Evolutionary conservation across 2,113 vertebrate species (phyloP).

Genomic region (Neomonachus schauinslandi): DNA sequence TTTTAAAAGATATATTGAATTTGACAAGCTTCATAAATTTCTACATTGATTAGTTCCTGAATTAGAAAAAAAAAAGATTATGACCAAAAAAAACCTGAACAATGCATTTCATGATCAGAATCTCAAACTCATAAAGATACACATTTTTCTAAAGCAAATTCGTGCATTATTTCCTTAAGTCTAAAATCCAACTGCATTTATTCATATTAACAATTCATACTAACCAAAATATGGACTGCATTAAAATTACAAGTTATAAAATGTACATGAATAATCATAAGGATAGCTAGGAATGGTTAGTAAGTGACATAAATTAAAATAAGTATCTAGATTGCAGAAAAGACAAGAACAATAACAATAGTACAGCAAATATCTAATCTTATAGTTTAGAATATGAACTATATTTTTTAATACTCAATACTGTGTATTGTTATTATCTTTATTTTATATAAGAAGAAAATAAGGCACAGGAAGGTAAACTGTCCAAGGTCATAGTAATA

Average conservation of each 20-base stretch:
- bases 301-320: not conserved
- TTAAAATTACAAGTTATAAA: constrained; percentile 29
- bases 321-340: not conserved
- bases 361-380: not conserved
- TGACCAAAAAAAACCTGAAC: not conserved
- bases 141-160: not conserved
- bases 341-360: not conserved
- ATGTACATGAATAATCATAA: not conserved
- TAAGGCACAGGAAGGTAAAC: not conserved
- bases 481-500: not conserved
- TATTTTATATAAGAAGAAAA: not conserved
- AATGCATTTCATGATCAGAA: not conserved
- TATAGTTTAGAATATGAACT: not conserved
- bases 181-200: not conserved
- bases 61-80: not conserved
- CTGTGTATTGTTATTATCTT: not conserved
- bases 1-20: not conserved
- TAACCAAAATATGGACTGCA: not conserved
- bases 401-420: not conserved
- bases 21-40: not conserved
- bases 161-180: not conserved
- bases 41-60: not conserved
- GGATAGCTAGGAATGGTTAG: not conserved
- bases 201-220: not conserved
- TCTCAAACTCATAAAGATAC: not conserved